These are phyloP conservation scores for Aotus griseimembra DNA, from an alignment of 2,797 vertebrate species.

Conservation along the genomic window DNA sequence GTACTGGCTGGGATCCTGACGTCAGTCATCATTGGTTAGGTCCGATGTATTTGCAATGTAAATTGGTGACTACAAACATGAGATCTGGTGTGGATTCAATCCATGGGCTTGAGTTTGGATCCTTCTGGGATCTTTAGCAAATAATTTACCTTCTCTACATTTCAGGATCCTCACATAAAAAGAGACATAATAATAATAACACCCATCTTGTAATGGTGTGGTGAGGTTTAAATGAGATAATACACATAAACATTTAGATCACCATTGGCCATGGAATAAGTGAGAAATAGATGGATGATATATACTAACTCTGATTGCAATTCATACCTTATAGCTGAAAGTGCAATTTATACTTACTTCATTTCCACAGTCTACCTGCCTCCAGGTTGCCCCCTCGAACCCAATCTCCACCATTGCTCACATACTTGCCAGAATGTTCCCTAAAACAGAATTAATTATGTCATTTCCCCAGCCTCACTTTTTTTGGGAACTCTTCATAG, in stretches of 20 bases:
- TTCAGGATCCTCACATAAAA: not conserved
- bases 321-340: not conserved
- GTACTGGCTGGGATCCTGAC: not conserved
- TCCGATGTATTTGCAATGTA: not conserved
- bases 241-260: not conserved
- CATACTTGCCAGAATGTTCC: not conserved
- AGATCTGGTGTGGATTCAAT: not conserved
- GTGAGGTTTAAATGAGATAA: not conserved
- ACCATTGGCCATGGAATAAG: not conserved
- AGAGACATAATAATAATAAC: not conserved
- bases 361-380: not conserved
- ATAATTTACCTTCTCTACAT: constrained; percentile 9
- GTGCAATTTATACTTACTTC: not conserved
- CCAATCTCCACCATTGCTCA: not conserved
- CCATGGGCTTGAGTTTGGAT: not conserved
- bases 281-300: not conserved
- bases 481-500: not conserved
- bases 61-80: not conserved
- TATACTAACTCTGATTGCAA: not conserved
- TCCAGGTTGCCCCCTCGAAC: not conserved
- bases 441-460: not conserved
- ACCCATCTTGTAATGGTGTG: not conserved
- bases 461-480: not conserved
- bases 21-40: not conserved
- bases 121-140: not conserved